phyloP scores from a whole-genome alignment of 2,888 invertebrate species.

The Eupithecia exiguata region DNA sequence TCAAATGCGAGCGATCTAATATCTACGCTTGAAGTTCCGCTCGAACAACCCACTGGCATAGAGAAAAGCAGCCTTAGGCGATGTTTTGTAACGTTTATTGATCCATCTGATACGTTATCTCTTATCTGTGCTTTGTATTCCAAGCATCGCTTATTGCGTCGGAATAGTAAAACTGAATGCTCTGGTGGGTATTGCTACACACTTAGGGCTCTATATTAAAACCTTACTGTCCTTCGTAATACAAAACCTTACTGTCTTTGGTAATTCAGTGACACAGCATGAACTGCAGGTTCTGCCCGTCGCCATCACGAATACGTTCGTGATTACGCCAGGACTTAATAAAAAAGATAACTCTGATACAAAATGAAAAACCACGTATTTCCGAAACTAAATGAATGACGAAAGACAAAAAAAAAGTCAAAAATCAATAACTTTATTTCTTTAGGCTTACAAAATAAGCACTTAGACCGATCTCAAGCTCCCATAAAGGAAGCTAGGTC shows the following conservation, averaged over 20 bases:
- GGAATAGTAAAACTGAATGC: slow-evolving; percentile 31
- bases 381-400: no score
- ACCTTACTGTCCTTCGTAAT: background rate
- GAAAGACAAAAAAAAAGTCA: no score
- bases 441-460: no score
- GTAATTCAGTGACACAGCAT: background rate
- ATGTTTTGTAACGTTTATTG: slow-evolving; percentile 71
- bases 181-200: slow-evolving; percentile 29
- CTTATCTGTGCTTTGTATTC: slow-evolving; percentile 60
- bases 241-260: background rate
- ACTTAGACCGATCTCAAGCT: no score
- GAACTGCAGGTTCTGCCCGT: no score
- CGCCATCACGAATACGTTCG: no score
- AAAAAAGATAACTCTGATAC: no score
- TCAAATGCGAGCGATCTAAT: background rate
- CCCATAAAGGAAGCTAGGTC: no score
- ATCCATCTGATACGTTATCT: slow-evolving; percentile 75
- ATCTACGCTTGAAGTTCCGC: background rate
- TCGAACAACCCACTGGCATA: background rate
- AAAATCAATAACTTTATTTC: no score
- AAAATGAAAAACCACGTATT: no score
- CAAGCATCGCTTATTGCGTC: slow-evolving; percentile 36
- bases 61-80: slow-evolving; percentile 4
- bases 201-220: slow-evolving; percentile 35
- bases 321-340: no score